Conservation (phyloP, 2,888 invertebrate species). For the Epinotia bilunana region DNA sequence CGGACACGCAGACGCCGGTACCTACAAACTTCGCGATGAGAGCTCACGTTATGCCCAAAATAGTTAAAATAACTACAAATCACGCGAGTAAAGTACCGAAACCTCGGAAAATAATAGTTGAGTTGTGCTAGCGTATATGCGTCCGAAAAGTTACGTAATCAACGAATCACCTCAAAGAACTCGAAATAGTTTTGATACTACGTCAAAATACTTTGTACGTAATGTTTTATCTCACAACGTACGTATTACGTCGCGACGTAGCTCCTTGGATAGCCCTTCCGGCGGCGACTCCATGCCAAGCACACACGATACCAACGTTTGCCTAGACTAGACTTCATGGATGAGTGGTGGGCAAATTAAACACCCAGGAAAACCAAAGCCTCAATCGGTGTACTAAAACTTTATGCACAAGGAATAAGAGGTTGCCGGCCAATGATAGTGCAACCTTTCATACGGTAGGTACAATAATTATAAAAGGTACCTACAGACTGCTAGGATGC, state of each 20-base stretch:
- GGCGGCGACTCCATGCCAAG: neutral
- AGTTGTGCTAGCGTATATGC: too few species aligned
- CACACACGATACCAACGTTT: neutral
- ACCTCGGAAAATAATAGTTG: too few species aligned
- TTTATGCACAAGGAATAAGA: neutral
- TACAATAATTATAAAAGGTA: conserved; percentile 2
- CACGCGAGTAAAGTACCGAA: too few species aligned
- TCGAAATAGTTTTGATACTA: too few species aligned
- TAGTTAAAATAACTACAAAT: too few species aligned
- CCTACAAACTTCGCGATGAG: too few species aligned
- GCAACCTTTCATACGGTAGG: too few species aligned
- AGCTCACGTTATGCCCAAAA: too few species aligned
- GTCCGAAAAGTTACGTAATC: too few species aligned
- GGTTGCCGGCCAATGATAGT: neutral
- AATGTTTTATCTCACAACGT: neutral
- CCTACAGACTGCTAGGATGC: neutral
- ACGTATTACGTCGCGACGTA: neutral
- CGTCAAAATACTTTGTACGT: too few species aligned
- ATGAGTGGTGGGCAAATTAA: neutral
- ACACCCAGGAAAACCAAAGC: neutral
- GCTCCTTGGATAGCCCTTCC: neutral
- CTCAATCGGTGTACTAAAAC: neutral
- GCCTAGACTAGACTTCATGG: neutral
- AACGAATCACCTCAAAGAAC: too few species aligned
- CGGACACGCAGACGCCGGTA: too few species aligned